Evolutionary conservation across 1,140 invertebrate species (phyloP).

Genomic region (Anoplolepis gracilipes): DNA sequence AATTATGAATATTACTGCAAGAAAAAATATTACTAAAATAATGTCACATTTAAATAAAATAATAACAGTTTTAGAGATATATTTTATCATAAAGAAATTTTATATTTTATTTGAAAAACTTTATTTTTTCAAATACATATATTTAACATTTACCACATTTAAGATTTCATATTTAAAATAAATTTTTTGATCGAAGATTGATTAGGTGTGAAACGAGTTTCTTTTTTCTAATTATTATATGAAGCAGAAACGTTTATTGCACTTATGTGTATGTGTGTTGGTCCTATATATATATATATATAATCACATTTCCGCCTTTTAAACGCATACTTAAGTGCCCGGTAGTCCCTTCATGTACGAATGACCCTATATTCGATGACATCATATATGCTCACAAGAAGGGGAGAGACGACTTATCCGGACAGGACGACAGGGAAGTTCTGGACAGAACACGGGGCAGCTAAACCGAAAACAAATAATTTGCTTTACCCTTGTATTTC

Average conservation of each 20-base stretch:
- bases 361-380: conserved; percentile 69
- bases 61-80: not conserved
- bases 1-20: not conserved
- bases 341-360: conserved; percentile 65
- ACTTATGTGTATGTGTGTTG: not conserved
- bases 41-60: not conserved
- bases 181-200: not conserved
- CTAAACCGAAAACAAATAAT: conserved; percentile 1
- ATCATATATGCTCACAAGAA: conserved; percentile 63
- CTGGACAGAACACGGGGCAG: not conserved
- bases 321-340: conserved; percentile 64
- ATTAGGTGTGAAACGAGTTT: not conserved
- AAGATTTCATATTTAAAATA: not conserved
- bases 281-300: no score
- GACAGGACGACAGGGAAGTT: conserved; percentile 12
- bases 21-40: not conserved
- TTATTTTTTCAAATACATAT: conserved; percentile 1
- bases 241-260: not conserved
- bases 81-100: not conserved
- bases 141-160: not conserved
- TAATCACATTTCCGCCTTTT: conserved; percentile 69
- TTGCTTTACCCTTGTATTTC: not conserved
- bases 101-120: not conserved
- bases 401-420: conserved; percentile 66
- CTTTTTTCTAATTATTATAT: not conserved